These are phyloP conservation scores for Julus scandinavius DNA, from an alignment of 2,888 invertebrate genomes.

Conservation along the genomic window DNA sequence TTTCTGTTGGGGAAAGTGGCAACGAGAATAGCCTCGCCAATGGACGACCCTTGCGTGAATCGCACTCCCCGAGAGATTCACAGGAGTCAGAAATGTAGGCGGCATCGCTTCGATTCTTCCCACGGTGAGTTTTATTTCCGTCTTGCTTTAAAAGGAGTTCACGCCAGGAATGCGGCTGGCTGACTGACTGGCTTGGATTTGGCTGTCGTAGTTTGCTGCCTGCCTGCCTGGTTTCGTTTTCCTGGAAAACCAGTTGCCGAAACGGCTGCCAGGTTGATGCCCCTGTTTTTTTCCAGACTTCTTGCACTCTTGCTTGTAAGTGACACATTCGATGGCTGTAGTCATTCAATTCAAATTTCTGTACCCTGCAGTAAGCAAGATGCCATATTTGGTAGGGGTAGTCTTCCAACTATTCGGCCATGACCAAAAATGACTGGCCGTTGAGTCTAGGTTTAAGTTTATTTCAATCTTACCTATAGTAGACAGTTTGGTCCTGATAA, in stretches of 20 bases:
- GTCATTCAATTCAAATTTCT: too few species aligned
- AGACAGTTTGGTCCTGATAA: too few species aligned
- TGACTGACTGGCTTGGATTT: background rate
- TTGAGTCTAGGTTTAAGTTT: too few species aligned
- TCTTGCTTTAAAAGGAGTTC: slow-evolving; percentile 27
- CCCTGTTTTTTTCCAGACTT: background rate
- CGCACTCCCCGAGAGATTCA: background rate
- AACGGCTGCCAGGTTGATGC: slow-evolving; percentile 10
- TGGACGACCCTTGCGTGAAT: slow-evolving; percentile 11
- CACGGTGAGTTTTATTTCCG: slow-evolving; percentile 38
- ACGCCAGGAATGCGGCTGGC: background rate
- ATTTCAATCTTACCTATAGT: too few species aligned
- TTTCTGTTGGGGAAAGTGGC: background rate
- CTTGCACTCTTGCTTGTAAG: too few species aligned
- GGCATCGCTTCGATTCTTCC: slow-evolving; percentile 32
- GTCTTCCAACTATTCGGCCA: too few species aligned
- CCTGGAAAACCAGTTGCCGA: slow-evolving; percentile 5
- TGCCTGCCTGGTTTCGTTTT: slow-evolving; percentile 19
- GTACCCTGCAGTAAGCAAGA: too few species aligned
- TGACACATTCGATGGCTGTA: too few species aligned
- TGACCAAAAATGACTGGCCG: too few species aligned
- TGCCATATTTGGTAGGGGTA: too few species aligned
- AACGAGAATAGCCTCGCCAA: background rate
- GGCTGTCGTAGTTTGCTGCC: background rate
- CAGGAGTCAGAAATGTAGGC: slow-evolving; percentile 44